These are phyloP conservation scores for Hydrozoanthus gracilis DNA, from an alignment of 92 coral and sea anemone genomes.

Conservation along the genomic window DNA sequence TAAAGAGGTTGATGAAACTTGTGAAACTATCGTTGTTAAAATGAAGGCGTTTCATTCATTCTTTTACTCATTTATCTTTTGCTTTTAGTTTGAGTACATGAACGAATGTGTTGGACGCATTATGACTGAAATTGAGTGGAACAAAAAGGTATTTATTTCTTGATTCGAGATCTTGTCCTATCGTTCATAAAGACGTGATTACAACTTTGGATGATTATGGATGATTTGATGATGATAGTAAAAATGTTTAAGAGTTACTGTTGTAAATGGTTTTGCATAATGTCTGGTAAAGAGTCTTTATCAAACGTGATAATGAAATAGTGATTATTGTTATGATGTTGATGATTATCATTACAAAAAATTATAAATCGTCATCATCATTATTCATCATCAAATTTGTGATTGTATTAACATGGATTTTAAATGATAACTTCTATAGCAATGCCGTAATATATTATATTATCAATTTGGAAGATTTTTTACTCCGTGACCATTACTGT, in stretches of 20 bases:
- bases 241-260: not conserved
- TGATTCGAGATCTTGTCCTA: not conserved
- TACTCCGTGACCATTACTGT: not conserved
- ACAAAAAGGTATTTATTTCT: constrained; percentile 66
- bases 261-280: too few relatives aligned
- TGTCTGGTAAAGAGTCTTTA: not conserved
- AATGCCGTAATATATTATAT: too few relatives aligned
- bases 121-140: constrained; percentile 85
- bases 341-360: not conserved
- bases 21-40: too few relatives aligned
- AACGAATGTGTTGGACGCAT: constrained; percentile 83
- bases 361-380: not conserved
- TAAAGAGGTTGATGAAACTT: too few relatives aligned
- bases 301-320: not conserved
- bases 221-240: not conserved
- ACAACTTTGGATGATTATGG: not conserved
- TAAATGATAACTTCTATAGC: too few relatives aligned
- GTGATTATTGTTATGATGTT: not conserved
- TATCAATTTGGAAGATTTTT: not conserved
- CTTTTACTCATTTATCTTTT: constrained; percentile 7
- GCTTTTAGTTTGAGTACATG: constrained; percentile 85
- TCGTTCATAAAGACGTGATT: not conserved
- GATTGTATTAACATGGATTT: not conserved
- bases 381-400: not conserved
- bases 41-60: too few relatives aligned